Evolutionary conservation across 2,888 invertebrate genomes (phyloP), one percentile per base, ranked within the genome.

Genomic region (Altica lythri): DNA sequence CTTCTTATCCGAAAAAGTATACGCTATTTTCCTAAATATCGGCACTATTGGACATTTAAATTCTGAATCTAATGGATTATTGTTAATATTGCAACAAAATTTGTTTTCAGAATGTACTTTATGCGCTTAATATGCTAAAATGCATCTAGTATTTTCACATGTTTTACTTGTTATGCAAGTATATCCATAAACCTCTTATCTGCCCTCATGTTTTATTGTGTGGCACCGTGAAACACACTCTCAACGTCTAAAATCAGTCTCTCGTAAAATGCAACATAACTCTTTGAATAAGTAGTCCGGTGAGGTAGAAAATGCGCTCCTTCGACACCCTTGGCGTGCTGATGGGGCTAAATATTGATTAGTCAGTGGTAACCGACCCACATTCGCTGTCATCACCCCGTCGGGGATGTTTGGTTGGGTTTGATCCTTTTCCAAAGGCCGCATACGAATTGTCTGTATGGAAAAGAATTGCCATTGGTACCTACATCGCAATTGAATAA

Each of bases 311-410:
- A 53, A 53, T 30, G 30, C 47, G 40, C 22, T 35, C 43, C 17
- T 47, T 47, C 47, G 53, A 47, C 53, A 53, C 53, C 42, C 47
- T 47, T 34, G 32, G 17, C 14, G 29, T 37, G 29, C 34, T 37
- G 44, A 42, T 27, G 55, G 51, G 56, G 64, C 60, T 65, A 66
- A 68, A 68, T 67, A 68, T 68, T 66, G 68, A 68, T 68, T 65
- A 63, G 65, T 53, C 60, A 56, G 53, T 53, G 51, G 45, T 56
- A 59, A 56, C 57, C 68, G 68, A 67, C 69, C 68, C 67, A 68
- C 67, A 68, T 70, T 67, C 49, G 32, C 66, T 66, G 66, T 66
- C 67, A 66, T 62, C 65, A 60, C 61, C 37, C 18, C 46, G 55
- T 40, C 51, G 37, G 22, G 55, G 54, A 53, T 47, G 40, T 30